These are phyloP conservation scores for Plebejus melissa DNA, from an alignment of 2,888 invertebrate species.

Conservation along the genomic window DNA sequence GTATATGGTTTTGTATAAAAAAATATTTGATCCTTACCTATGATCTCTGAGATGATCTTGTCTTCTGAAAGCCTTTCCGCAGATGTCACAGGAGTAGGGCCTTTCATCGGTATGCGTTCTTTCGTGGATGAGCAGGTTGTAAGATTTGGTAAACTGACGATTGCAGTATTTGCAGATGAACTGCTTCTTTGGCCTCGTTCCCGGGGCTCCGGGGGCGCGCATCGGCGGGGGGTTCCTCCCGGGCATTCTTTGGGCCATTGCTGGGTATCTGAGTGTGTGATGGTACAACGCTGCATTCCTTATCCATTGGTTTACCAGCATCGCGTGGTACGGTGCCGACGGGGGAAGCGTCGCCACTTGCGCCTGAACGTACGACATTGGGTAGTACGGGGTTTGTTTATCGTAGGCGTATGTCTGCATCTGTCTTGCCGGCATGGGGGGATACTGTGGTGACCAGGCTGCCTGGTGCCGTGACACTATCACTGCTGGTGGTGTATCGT, in stretches of 20 bases:
- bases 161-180: constrained; percentile 99
- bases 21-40: constrained; percentile 77
- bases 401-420: constrained; percentile 68
- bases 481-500: constrained; percentile 74
- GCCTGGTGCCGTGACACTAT: constrained; percentile 65
- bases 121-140: constrained; percentile 98
- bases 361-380: constrained; percentile 69
- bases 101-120: constrained; percentile 98
- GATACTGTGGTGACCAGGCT: constrained; percentile 60
- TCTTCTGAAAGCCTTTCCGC: constrained; percentile 96
- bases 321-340: constrained; percentile 75
- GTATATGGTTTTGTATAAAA: background rate
- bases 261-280: constrained; percentile 72
- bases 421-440: constrained; percentile 51
- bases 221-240: constrained; percentile 76
- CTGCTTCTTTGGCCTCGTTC: constrained; percentile 86
- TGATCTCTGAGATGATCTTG: constrained; percentile 96
- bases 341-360: constrained; percentile 70
- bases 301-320: constrained; percentile 86
- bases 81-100: constrained; percentile 97
- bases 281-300: constrained; percentile 85
- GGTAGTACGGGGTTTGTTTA: constrained; percentile 61
- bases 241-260: constrained; percentile 72
- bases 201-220: constrained; percentile 77
- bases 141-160: constrained; percentile 98